These are phyloP conservation scores for Hozukius guyotensis DNA, from an alignment of 2,797 vertebrate species.

Conservation along the genomic window DNA sequence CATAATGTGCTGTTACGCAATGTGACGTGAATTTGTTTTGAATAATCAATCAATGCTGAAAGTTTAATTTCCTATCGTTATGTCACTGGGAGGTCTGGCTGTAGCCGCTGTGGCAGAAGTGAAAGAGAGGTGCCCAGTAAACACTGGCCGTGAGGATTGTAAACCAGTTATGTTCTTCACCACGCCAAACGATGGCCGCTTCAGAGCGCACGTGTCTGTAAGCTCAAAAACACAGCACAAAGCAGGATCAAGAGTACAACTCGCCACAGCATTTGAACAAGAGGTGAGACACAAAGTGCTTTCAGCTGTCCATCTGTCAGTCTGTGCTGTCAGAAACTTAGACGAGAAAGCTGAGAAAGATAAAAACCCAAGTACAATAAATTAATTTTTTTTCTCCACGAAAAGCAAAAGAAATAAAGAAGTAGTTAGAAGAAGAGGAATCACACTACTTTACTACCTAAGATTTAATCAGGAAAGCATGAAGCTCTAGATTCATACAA, in stretches of 20 bases:
- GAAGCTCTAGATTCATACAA: slow-evolving; percentile 75
- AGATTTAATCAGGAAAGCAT: slow-evolving; percentile 75
- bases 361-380: slow-evolving; percentile 71
- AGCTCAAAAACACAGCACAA: slow-evolving; percentile 54
- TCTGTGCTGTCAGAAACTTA: slow-evolving; percentile 53
- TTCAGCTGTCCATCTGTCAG: slow-evolving; percentile 52
- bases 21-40: background rate
- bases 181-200: slow-evolving; percentile 4
- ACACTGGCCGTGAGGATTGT: slow-evolving; percentile 36
- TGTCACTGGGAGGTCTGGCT: background rate
- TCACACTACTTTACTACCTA: slow-evolving; percentile 76
- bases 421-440: slow-evolving; percentile 67
- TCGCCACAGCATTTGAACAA: slow-evolving; percentile 48
- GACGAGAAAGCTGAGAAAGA: slow-evolving; percentile 56
- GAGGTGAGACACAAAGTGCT: slow-evolving; percentile 65
- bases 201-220: slow-evolving; percentile 4
- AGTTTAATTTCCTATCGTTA: background rate
- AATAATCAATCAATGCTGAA: background rate
- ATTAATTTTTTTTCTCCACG: slow-evolving; percentile 61
- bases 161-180: slow-evolving; percentile 38
- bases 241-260: slow-evolving; percentile 34
- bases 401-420: slow-evolving; percentile 60
- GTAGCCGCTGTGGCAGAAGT: background rate
- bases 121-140: slow-evolving; percentile 27
- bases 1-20: background rate